Evolutionary conservation across 2,797 vertebrate species (phyloP).

Genomic region (Acrossocheilus wenchowensis): DNA sequence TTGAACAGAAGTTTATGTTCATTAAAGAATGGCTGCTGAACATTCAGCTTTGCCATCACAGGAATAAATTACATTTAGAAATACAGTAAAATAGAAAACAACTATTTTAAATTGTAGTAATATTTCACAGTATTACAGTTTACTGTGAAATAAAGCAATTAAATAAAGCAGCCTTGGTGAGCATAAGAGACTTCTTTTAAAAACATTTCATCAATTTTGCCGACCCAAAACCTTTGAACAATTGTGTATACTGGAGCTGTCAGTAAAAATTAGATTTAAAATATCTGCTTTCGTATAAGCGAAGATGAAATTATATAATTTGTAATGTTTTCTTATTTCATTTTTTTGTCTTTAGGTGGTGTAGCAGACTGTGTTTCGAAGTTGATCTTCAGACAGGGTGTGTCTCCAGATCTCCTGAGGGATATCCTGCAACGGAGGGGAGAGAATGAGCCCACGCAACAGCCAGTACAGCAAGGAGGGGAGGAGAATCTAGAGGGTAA

Average conservation of each 20-base stretch:
- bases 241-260: not conserved
- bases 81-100: not conserved
- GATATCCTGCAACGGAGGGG: conserved; percentile 74
- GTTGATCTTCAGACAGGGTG: conserved; percentile 91
- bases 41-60: not conserved
- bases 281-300: not conserved
- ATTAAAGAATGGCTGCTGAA: not conserved
- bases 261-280: not conserved
- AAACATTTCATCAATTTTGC: not conserved
- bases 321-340: not conserved
- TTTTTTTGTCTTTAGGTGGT: conserved; percentile 77
- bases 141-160: no score
- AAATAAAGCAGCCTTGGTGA: not conserved
- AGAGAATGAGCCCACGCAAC: conserved; percentile 56
- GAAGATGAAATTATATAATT: not conserved
- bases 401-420: conserved; percentile 81
- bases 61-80: not conserved
- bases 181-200: not conserved
- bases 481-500: conserved; percentile 64
- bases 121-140: not conserved
- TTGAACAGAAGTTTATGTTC: not conserved
- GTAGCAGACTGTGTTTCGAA: conserved; percentile 93
- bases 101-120: not conserved
- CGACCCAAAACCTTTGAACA: not conserved
- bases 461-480: conserved; percentile 56